Evolutionary conservation across 2,888 invertebrate species (phyloP), one percentile per base, ranked within the genome.

Genomic region (Pocota personata): DNA sequence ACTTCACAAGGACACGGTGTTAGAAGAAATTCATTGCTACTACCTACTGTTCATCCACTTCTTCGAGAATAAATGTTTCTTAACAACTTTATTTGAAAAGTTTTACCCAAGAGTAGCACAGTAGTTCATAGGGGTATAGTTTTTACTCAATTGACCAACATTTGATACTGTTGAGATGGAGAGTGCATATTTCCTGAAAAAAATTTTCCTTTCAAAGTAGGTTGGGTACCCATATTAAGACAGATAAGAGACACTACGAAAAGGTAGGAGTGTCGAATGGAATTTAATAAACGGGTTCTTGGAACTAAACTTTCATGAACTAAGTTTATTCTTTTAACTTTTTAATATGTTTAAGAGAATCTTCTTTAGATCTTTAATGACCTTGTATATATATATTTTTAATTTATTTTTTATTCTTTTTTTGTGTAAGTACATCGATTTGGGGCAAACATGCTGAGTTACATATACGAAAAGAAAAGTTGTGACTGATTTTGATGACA

Each of bases 31-130:
- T 8, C 50, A 24, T 10, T 52, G 5, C 16, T 37, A 69, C 48
- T 27, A 52, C 72, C 19, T 43, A 35, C 12, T 35, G 37, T 37
- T 58, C 62, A 73, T 30, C 30, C 12, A n/a, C 16, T 52, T 32
- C 10, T 27, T n/a, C n/a, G 10, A 27, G 16, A 60, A 62, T 52
- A 16, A 40, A 52, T 52, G 7, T 43, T 21, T 52, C 50, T 16
- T 52, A 62, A 55, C 30, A 3, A 62, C 55, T 73, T 73, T 73
- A 73, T 73, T 73, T 73, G 62, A 73, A 73, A 73, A 73, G 73
- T 73, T 73, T 64, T n/a, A 32, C 52, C 21, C n/a, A 35, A 55
- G 27, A 55, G 30, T 40, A 32, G 43, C 10, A 10, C 58, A 69
- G 58, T 48, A 27, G 67, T 55, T 43, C 67, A 55, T 67, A 32